Evolutionary conservation across 2,113 vertebrate genomes (phyloP).

Genomic region (Paradoxurus hermaphroditus): DNA sequence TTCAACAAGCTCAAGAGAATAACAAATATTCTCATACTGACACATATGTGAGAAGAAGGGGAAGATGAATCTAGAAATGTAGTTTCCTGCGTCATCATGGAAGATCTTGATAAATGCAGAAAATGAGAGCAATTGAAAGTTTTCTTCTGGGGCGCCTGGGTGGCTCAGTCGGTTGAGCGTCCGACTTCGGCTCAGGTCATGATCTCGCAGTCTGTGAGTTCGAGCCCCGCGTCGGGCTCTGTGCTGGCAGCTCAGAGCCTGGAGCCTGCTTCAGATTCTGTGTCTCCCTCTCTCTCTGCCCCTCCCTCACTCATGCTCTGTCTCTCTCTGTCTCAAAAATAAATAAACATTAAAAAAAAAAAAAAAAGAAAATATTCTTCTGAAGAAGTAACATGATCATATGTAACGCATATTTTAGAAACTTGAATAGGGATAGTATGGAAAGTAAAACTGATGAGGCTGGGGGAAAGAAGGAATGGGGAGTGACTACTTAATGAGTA

Average conservation of each 20-base stretch:
- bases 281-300: too few species aligned
- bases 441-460: background rate
- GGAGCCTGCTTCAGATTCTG: too few species aligned
- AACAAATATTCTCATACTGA: background rate
- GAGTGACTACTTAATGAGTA: background rate
- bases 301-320: too few species aligned
- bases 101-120: background rate
- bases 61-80: background rate
- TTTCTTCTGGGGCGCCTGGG: too few species aligned
- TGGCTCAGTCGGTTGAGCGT: too few species aligned
- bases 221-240: too few species aligned
- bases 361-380: too few species aligned
- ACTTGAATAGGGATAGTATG: background rate
- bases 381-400: background rate
- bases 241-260: too few species aligned
- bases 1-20: background rate
- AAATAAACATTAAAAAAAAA: too few species aligned
- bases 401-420: constrained; percentile 8
- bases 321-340: too few species aligned
- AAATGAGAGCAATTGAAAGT: background rate
- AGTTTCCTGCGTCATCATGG: background rate
- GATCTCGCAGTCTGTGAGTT: too few species aligned
- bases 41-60: background rate
- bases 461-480: background rate
- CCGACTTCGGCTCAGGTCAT: too few species aligned